phyloP scores from a whole-genome alignment of 1,140 invertebrate species.

The Heliconius hewitsoni region DNA sequence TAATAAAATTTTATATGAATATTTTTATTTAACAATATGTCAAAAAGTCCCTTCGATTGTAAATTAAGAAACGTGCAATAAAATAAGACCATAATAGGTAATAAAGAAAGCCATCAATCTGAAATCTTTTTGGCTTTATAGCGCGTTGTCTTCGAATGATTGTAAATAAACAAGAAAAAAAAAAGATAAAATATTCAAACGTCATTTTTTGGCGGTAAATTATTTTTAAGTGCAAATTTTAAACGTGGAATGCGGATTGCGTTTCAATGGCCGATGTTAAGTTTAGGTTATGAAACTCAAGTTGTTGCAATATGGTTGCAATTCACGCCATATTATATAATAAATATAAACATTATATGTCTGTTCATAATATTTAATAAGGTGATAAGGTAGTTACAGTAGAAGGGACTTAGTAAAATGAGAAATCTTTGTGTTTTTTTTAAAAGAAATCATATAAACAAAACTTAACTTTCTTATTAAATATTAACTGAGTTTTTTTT shows the following conservation, averaged over 20 bases:
- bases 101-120: conserved; percentile 68
- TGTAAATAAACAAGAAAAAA: conserved; percentile 49
- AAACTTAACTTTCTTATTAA: no score
- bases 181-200: conserved; percentile 40
- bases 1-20: conserved; percentile 26
- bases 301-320: conserved; percentile 4
- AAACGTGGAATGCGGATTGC: conserved; percentile 55
- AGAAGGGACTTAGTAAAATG: background rate
- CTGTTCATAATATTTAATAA: background rate
- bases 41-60: conserved; percentile 47
- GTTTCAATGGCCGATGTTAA: conserved; percentile 32
- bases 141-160: conserved; percentile 49
- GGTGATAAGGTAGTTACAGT: background rate
- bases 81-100: conserved; percentile 57
- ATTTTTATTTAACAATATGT: conserved; percentile 42
- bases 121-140: conserved; percentile 60
- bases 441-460: no score
- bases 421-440: no score
- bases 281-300: conserved; percentile 1
- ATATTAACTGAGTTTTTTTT: no score
- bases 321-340: conserved; percentile 8
- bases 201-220: conserved; percentile 51
- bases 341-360: background rate
- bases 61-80: conserved; percentile 61
- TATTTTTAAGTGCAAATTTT: conserved; percentile 48